These are phyloP conservation scores for Pontoporia blainvillei DNA, from an alignment of 2,113 vertebrate species.

Conservation along the genomic window DNA sequence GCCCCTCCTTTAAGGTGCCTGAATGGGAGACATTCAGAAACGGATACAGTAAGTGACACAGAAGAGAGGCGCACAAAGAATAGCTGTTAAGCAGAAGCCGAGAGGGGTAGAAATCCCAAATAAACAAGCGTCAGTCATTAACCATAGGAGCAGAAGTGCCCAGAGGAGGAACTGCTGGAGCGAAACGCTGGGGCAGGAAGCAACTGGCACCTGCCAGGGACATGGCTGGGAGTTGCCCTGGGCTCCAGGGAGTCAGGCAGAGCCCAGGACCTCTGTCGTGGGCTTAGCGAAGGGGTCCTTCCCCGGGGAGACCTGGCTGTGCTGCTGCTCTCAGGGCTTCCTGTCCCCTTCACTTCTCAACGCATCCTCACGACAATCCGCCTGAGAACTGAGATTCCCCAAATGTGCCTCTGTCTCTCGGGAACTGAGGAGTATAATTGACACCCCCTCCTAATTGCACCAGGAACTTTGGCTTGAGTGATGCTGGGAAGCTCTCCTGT, in stretches of 20 bases:
- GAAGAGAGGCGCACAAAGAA: background rate
- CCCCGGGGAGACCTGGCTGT: background rate
- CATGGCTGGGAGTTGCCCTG: background rate
- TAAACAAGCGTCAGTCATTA: background rate
- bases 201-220: background rate
- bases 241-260: background rate
- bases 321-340: background rate
- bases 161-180: background rate
- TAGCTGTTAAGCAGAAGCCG: background rate
- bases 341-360: background rate
- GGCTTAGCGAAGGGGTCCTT: background rate
- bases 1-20: background rate
- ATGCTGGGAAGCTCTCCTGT: background rate
- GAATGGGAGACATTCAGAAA: background rate
- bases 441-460: background rate
- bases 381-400: background rate
- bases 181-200: background rate
- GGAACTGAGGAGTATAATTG: background rate
- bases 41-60: background rate
- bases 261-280: no score
- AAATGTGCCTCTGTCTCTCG: background rate
- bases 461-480: background rate
- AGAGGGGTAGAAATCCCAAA: background rate
- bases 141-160: background rate
- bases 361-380: background rate